phyloP scores from a whole-genome alignment of 2,113 vertebrate genomes.

The Epinephelus cyanopodus region DNA sequence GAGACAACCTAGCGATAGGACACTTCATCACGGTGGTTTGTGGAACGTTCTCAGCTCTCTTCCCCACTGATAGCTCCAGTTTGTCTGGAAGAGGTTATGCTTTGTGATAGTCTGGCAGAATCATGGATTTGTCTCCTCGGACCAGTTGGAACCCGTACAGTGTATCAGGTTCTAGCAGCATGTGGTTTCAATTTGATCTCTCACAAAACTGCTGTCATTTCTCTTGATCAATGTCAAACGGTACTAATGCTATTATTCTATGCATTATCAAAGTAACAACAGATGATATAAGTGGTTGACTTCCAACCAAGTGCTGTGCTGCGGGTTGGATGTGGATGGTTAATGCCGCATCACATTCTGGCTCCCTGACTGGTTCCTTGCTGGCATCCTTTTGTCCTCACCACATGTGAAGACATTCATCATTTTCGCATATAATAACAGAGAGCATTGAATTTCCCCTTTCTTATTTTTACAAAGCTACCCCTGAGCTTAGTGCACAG shows the following conservation, averaged over 20 bases:
- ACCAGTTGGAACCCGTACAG: conserved; percentile 54
- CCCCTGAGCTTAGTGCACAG: conserved; percentile 55
- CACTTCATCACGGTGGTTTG: conserved; percentile 76
- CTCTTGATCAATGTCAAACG: conserved; percentile 63
- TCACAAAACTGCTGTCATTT: conserved; percentile 65
- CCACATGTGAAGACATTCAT: conserved; percentile 63
- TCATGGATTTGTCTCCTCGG: conserved; percentile 53
- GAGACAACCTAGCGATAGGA: conserved; percentile 75
- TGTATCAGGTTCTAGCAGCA: conserved; percentile 72
- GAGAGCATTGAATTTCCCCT: conserved; percentile 60
- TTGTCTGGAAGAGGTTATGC: conserved; percentile 77
- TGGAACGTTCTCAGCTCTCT: conserved; percentile 65
- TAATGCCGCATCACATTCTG: conserved; percentile 23
- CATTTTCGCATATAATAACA: conserved; percentile 68
- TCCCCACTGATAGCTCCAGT: conserved; percentile 69
- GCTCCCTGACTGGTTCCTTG: conserved; percentile 21
- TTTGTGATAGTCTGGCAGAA: conserved; percentile 72
- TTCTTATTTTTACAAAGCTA: conserved; percentile 47
- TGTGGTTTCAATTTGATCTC: conserved; percentile 79
- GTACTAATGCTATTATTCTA: conserved; percentile 67
- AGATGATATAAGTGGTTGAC: conserved; percentile 56
- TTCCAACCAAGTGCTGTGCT: conserved; percentile 39
- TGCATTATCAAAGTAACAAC: conserved; percentile 73
- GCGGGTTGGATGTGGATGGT: conserved; percentile 14
- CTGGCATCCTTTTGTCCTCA: conserved; percentile 39